Evolutionary conservation across 2,888 invertebrate genomes (phyloP), one percentile per base, ranked within the genome.

Genomic region (Cactoblastis cactorum): DNA sequence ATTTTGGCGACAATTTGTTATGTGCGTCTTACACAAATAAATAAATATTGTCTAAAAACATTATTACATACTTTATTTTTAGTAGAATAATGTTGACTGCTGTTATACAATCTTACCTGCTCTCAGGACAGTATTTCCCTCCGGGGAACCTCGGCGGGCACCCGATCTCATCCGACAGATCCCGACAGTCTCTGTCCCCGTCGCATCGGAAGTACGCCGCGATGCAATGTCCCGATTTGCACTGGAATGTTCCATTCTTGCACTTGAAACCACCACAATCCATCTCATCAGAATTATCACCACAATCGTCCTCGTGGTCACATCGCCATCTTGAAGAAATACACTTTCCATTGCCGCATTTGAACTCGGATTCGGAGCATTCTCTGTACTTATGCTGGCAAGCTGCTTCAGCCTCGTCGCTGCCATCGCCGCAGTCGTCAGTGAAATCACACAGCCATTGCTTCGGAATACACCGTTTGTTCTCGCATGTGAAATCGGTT

Each of bases 371-470:
- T 75, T 98, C 98, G 0, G 97, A 98, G 71, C 98, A 98, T 51
- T 96, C 94, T 15, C 98, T 91, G 77, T 97, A 98, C 53, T 91
- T 91, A 49, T 94, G 94, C 65, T 94, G 94, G 79, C 98, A 98
- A 28, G 95, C 87, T 0, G 92, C 85, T 61, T 96, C 95, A 0
- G 92, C 86, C 78, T 98, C 97, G 74, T 99, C 99, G 49, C 95
- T 95, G 38, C 96, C 95, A 77, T 99, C 99, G 0, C 97, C 96
- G 69, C 99, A 99, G 75, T 99, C 98, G 69, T 98, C 97, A 22
- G 98, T 97, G 79, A 97, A 98, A 74, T 99, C 98, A 74, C 98
- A 99, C 63, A 95, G 92, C 98, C 98, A 98, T 71, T 97, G 95
- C 63, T 93, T 94, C 1, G 96, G 96, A 65, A 97, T 94, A 75